Evolutionary conservation across 2,113 vertebrate genomes (phyloP).

Genomic region (Rousettus leschenaultii): DNA sequence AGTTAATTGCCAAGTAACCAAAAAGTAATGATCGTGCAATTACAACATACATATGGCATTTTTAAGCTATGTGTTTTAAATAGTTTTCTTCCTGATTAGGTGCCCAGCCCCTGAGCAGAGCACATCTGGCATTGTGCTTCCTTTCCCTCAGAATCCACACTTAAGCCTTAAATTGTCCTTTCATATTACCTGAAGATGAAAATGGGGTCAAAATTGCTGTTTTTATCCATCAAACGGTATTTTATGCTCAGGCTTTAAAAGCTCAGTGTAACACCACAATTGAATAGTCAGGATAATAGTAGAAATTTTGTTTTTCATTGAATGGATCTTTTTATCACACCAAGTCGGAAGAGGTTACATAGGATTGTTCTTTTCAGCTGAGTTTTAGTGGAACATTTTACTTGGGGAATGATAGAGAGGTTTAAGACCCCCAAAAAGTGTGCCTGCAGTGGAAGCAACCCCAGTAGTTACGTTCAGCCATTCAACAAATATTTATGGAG

Average conservation of each 20-base stretch:
- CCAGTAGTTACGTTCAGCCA: background rate
- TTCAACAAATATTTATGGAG: background rate
- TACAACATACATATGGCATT: conserved; percentile 56
- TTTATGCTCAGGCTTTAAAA: conserved; percentile 21
- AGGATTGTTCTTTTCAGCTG: background rate
- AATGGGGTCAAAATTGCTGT: background rate
- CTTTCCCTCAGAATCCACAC: background rate
- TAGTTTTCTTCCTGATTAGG: conserved; percentile 19
- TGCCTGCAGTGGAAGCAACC: no score
- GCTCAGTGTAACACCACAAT: conserved; percentile 24
- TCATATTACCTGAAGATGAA: conserved; percentile 39
- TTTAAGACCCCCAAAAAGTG: background rate
- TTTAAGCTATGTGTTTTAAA: conserved; percentile 40
- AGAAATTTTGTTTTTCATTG: conserved; percentile 37
- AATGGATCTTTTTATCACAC: background rate
- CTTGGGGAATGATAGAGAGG: background rate
- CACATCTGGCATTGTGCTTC: background rate
- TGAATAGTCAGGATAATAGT: background rate
- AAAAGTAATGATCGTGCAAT: conserved; percentile 63
- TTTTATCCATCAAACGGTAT: conserved; percentile 11
- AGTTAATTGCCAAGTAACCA: conserved; percentile 72
- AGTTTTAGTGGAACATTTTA: background rate
- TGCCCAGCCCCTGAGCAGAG: conserved; percentile 26
- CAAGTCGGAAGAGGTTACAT: background rate
- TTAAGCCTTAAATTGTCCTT: conserved; percentile 57